phyloP scores from a whole-genome alignment of 2,888 invertebrate genomes.

The Tenthredo mesomela region DNA sequence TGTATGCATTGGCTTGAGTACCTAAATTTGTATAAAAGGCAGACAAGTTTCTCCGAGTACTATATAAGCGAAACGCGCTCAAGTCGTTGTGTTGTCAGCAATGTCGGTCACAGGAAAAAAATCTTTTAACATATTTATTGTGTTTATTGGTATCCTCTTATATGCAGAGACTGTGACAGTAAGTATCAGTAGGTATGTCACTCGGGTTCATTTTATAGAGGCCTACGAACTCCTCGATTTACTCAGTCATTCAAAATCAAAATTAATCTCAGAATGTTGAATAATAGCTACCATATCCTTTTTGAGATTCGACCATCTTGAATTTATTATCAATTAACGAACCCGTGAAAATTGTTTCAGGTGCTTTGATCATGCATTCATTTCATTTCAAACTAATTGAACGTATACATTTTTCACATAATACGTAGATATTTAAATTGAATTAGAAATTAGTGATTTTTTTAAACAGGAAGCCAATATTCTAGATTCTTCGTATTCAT shows the following conservation, averaged over 20 bases:
- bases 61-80: background rate
- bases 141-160: background rate
- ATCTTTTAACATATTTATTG: slow-evolving; percentile 2
- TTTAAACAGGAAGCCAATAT: background rate
- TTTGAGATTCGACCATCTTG: too few relatives aligned
- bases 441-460: background rate
- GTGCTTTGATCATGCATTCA: too few relatives aligned
- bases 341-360: too few relatives aligned
- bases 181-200: slow-evolving; percentile 1
- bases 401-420: too few relatives aligned
- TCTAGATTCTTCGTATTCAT: background rate
- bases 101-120: slow-evolving; percentile 16
- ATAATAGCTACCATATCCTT: too few relatives aligned
- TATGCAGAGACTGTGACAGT: background rate
- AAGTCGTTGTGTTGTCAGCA: slow-evolving; percentile 1
- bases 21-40: slow-evolving; percentile 11
- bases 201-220: background rate
- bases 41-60: slow-evolving; percentile 8
- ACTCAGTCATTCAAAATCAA: background rate
- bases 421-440: too few relatives aligned
- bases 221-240: background rate
- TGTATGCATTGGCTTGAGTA: slow-evolving; percentile 8
- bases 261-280: background rate
- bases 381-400: too few relatives aligned
- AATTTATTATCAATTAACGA: too few relatives aligned